Percentiles rank a stretch among this genome's conserved stretches.
These are phyloP conservation scores for Callimorpha dominula DNA, from an alignment of 2,888 invertebrate genomes.

Conservation along the genomic window DNA sequence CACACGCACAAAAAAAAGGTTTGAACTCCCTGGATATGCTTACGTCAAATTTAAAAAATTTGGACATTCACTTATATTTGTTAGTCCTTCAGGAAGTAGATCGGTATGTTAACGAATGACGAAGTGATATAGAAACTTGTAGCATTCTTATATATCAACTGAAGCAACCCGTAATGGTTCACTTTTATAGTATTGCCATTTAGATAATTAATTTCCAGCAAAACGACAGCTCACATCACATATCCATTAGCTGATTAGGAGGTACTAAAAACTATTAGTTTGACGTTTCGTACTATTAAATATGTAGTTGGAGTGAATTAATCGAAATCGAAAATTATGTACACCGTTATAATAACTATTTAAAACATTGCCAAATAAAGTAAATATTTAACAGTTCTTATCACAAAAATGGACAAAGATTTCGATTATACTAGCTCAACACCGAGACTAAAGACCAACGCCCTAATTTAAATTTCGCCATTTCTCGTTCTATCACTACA, in stretches of 20 bases:
- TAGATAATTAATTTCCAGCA: constrained; percentile 7
- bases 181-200: constrained; percentile 6
- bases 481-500: too few relatives aligned
- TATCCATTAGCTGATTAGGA: constrained; percentile 15
- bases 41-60: neutral
- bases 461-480: too few relatives aligned
- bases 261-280: neutral
- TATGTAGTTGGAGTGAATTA: neutral
- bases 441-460: too few relatives aligned
- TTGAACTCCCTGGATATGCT: neutral
- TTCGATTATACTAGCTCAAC: too few relatives aligned
- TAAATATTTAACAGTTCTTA: too few relatives aligned
- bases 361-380: too few relatives aligned
- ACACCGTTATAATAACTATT: too few relatives aligned
- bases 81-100: neutral
- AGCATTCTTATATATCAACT: neutral
- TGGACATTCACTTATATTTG: neutral
- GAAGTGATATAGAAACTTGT: neutral
- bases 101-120: neutral
- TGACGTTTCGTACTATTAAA: neutral
- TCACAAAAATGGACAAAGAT: too few relatives aligned
- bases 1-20: too few relatives aligned
- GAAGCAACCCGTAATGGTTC: neutral
- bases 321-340: neutral
- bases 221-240: constrained; percentile 6